These are phyloP conservation scores for Rhagoletis zephyria DNA, from an alignment of 1,140 invertebrate genomes.

Conservation along the genomic window DNA sequence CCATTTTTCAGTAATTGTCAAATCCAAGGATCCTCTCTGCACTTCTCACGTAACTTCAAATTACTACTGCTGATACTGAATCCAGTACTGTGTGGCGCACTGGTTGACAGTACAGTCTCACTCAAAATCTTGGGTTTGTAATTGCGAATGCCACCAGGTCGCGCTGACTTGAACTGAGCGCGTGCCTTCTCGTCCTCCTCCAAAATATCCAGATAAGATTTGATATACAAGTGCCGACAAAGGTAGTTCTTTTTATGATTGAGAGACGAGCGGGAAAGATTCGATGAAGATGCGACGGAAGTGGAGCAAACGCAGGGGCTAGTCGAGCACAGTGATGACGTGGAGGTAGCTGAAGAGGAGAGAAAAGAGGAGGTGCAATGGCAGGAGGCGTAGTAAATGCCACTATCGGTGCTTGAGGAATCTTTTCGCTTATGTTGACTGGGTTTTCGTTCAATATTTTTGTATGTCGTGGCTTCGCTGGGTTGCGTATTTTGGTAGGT, in stretches of 20 bases:
- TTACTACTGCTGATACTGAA: constrained; percentile 35
- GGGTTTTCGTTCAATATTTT: background rate
- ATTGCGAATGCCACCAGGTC: constrained; percentile 78
- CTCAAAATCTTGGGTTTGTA: constrained; percentile 80
- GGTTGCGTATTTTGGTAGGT: constrained; percentile 51
- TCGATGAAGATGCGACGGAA: constrained; percentile 61
- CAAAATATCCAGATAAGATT: constrained; percentile 77
- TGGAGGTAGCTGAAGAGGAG: constrained; percentile 64
- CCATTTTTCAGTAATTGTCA: constrained; percentile 73
- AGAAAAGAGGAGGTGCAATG: constrained; percentile 60
- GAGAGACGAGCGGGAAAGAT: constrained; percentile 74
- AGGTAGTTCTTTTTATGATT: constrained; percentile 76
- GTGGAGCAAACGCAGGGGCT: constrained; percentile 64
- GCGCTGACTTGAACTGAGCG: constrained; percentile 73
- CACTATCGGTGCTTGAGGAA: constrained; percentile 69
- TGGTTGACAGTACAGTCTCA: constrained; percentile 63
- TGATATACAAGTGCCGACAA: constrained; percentile 77
- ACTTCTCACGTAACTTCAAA: constrained; percentile 52
- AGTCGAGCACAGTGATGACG: constrained; percentile 63
- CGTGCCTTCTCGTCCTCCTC: constrained; percentile 74
- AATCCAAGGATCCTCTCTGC: constrained; percentile 71
- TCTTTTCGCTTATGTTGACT: constrained; percentile 49
- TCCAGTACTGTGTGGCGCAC: constrained; percentile 60
- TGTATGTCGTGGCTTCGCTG: constrained; percentile 56
- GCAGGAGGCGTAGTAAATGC: constrained; percentile 71